These are phyloP conservation scores for Eupithecia tripunctaria DNA, from an alignment of 2,888 invertebrate genomes.

Conservation along the genomic window DNA sequence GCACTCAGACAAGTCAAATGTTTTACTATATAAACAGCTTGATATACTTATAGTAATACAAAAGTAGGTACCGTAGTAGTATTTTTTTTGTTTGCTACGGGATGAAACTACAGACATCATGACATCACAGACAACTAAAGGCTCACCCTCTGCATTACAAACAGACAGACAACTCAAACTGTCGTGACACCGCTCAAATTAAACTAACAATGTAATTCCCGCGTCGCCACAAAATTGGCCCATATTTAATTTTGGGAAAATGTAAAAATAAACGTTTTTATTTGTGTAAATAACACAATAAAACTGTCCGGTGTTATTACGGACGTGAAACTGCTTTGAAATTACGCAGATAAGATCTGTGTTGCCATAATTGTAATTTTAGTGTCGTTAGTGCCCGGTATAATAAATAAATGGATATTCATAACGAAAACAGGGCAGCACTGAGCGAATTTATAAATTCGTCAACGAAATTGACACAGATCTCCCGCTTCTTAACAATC, in stretches of 20 bases:
- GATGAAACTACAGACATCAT: too few species aligned
- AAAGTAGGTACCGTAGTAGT: too few species aligned
- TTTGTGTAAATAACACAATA: constrained; percentile 85
- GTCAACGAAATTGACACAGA: neutral
- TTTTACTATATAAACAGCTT: too few species aligned
- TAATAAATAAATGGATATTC: constrained; percentile 18
- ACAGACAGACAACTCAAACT: constrained; percentile 26
- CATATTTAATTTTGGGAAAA: constrained; percentile 85
- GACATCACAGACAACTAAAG: too few species aligned
- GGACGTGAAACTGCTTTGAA: constrained; percentile 72
- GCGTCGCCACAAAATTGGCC: constrained; percentile 64
- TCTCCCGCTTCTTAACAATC: neutral
- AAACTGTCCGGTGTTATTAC: constrained; percentile 75
- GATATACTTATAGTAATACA: too few species aligned
- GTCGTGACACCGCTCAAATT: constrained; percentile 65
- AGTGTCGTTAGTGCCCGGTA: constrained; percentile 77
- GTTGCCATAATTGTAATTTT: constrained; percentile 81
- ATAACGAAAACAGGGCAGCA: constrained; percentile 8
- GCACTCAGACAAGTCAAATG: too few species aligned
- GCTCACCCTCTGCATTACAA: neutral
- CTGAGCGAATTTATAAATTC: neutral
- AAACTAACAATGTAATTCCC: constrained; percentile 73
- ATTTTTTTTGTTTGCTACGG: too few species aligned
- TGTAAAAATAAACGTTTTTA: constrained; percentile 85
- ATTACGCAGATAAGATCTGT: constrained; percentile 81